Conservation (phyloP, 92 coral and sea anemone genomes). For the Bergia sp. region DNA sequence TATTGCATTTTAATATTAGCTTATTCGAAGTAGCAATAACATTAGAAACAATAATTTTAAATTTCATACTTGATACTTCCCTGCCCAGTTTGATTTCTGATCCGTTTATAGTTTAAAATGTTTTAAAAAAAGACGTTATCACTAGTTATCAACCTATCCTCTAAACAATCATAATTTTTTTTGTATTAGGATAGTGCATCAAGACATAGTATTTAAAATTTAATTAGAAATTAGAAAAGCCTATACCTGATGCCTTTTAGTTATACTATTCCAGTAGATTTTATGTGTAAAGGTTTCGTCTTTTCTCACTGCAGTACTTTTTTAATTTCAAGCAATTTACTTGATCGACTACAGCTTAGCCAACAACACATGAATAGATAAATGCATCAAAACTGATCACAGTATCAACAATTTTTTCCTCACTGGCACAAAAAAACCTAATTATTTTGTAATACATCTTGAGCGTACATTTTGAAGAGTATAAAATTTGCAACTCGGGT, state of each 20-base stretch:
- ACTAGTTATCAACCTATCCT: neutral
- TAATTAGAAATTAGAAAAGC: constrained; percentile 4
- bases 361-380: neutral
- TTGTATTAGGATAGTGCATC: neutral
- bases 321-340: neutral
- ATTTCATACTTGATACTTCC: neutral
- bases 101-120: neutral
- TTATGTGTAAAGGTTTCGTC: neutral
- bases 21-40: neutral
- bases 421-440: neutral
- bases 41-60: neutral
- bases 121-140: neutral
- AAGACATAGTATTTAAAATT: neutral
- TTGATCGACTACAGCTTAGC: neutral
- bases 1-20: neutral
- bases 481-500: neutral
- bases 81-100: neutral
- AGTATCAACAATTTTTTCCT: neutral
- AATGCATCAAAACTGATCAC: neutral
- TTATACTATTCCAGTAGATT: neutral
- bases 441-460: neutral
- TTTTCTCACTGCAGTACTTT: neutral
- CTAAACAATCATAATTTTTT: constrained; percentile 1
- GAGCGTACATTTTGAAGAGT: neutral
- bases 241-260: too few species aligned